phyloP scores from a whole-genome alignment of 2,888 invertebrate genomes.

The Phytoseiulus persimilis region DNA sequence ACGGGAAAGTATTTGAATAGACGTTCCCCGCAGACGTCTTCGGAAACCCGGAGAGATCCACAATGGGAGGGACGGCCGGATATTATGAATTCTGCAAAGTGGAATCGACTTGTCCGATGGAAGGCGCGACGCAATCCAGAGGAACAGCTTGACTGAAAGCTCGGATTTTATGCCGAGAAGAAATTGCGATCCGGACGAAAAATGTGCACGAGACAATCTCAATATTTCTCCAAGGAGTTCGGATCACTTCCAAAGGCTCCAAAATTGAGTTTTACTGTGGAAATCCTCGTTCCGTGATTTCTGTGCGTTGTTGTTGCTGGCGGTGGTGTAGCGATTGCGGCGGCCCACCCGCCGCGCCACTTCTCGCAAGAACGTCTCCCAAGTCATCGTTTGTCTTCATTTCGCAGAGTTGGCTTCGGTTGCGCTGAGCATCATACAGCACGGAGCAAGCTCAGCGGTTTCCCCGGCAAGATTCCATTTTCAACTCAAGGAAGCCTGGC shows the following conservation, averaged over 20 bases:
- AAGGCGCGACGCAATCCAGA: background rate
- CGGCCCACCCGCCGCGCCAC: background rate
- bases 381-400: background rate
- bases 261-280: too few species aligned
- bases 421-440: background rate
- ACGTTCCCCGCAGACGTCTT: background rate
- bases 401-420: background rate
- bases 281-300: too few species aligned
- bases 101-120: background rate
- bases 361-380: background rate
- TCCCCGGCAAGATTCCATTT: background rate
- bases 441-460: background rate
- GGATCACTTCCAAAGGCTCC: too few species aligned
- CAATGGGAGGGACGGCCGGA: background rate
- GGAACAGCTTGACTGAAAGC: background rate
- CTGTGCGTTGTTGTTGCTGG: background rate
- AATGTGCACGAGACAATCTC: too few species aligned
- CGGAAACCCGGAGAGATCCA: background rate
- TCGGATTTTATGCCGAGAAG: background rate
- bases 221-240: too few species aligned
- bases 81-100: background rate
- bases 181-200: background rate
- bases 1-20: background rate
- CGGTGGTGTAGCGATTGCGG: background rate
- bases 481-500: background rate